These are phyloP conservation scores for Drosophila orosa DNA, from an alignment of 1,140 invertebrate species.

Conservation along the genomic window DNA sequence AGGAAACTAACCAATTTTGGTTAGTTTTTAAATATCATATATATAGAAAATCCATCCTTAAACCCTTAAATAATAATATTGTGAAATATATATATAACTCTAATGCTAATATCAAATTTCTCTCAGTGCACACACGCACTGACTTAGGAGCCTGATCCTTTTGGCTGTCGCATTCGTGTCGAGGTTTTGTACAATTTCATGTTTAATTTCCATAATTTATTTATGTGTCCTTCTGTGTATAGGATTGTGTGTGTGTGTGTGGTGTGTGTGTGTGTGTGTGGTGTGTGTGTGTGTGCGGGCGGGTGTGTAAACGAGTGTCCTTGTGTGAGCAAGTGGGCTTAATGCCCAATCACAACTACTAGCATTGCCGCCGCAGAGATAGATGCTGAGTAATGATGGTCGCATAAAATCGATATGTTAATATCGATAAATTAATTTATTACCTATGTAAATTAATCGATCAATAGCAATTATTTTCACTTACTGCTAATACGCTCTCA, in stretches of 20 bases:
- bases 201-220: conserved; percentile 82
- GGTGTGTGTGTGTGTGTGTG: not conserved
- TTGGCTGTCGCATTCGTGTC: conserved; percentile 59
- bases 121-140: conserved; percentile 12
- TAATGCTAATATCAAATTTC: not conserved
- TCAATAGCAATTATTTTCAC: not conserved
- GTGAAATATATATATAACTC: not conserved
- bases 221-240: conserved; percentile 57
- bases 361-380: conserved; percentile 20
- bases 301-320: conserved; percentile 4
- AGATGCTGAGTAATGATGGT: conserved; percentile 1
- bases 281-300: not conserved
- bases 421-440: not conserved
- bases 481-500: too few species aligned
- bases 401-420: conserved; percentile 5
- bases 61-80: not conserved
- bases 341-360: conserved; percentile 62
- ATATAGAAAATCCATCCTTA: accelerated
- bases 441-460: not conserved
- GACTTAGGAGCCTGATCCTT: conserved; percentile 27
- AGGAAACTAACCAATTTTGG: too few species aligned
- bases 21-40: too few species aligned
- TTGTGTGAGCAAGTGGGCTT: conserved; percentile 21
- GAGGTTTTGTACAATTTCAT: conserved; percentile 78
- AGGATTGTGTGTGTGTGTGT: conserved; percentile 12